Base-by-base conservation (phyloP, 2,888 invertebrate species). In the Tachina lurida region DNA sequence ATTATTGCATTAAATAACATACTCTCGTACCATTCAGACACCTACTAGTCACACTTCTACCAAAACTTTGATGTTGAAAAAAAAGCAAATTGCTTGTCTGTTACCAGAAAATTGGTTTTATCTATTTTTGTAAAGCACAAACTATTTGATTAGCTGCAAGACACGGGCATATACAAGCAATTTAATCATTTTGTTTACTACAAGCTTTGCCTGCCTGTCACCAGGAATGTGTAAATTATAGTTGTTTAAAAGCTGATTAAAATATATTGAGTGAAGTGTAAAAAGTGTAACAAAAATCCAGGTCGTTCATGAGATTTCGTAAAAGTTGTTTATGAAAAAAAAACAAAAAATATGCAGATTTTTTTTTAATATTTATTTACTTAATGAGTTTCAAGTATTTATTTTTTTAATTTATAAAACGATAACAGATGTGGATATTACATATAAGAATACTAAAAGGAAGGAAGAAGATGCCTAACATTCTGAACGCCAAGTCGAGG, bases 191-290 rank as follows among this genome's bases (percentile, higher is more conserved):
- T 52, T 39, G 43, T 58, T 22, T 60, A 10, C 17, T 5, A 22
- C n/a, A 39, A 31, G 56, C 9, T 31, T 39, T 47, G 79, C 12
- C 54, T 47, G 79, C 12, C 54, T 84, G 79, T 79, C 75, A 79
- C 84, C 71, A 75, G 75, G 70, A 70, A 73, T 67, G 56, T 79
- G 41, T 31, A 65, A 74, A 79, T 70, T 63, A 79, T 39, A 62
- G 70, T 70, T 41, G 58, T 79, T 84, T 68, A 41, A 73, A 84
- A 49, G 60, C 63, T 70, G 43, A 45, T 71, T 65, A 31, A 73
- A 73, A 73, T 45, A 47, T 75, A 52, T 70, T 68, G 19, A 67
- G 58, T 65, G 17, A 71, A 54, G 17, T 41, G 39, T 17, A 56
- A 41, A 65, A 71, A 63, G 41, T 45, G 0, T 43, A 10, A 1